A percentile compares a stretch with the other conserved stretches of the same genome.
Conservation (phyloP, 2,888 invertebrate genomes). For the Minunthozetes semirufus region DNA sequence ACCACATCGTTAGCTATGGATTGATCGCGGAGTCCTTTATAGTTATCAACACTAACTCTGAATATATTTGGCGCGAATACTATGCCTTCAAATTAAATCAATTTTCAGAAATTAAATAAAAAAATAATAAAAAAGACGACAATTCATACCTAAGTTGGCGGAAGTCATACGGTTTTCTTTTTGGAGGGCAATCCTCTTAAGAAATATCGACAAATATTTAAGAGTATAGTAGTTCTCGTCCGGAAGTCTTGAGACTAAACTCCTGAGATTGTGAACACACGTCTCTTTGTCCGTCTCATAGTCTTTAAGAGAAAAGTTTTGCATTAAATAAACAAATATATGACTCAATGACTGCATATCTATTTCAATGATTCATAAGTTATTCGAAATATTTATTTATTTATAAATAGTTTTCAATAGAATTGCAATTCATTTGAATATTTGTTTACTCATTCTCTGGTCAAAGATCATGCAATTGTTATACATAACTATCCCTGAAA, state of each 20-base stretch:
- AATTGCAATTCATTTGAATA: not conserved
- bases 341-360: no score
- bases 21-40: slow-evolving; percentile 49
- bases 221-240: slow-evolving; percentile 50
- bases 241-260: slow-evolving; percentile 47
- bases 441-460: no score
- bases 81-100: slow-evolving; percentile 49
- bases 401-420: no score
- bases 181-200: slow-evolving; percentile 48
- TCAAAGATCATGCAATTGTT: no score
- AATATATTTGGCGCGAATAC: slow-evolving; percentile 32
- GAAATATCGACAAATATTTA: slow-evolving; percentile 49
- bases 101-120: not conserved
- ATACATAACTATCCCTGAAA: not conserved
- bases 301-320: slow-evolving; percentile 24
- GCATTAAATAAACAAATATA: not conserved
- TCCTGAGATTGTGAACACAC: slow-evolving; percentile 43
- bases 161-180: slow-evolving; percentile 50
- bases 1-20: slow-evolving; percentile 50
- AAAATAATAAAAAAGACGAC: not conserved
- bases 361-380: no score
- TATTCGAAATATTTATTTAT: no score
- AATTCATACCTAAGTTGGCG: slow-evolving; percentile 40
- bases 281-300: slow-evolving; percentile 40
- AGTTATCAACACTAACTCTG: slow-evolving; percentile 34